Conservation (phyloP, 1,140 invertebrate genomes). For the Caerostris darwini region DNA sequence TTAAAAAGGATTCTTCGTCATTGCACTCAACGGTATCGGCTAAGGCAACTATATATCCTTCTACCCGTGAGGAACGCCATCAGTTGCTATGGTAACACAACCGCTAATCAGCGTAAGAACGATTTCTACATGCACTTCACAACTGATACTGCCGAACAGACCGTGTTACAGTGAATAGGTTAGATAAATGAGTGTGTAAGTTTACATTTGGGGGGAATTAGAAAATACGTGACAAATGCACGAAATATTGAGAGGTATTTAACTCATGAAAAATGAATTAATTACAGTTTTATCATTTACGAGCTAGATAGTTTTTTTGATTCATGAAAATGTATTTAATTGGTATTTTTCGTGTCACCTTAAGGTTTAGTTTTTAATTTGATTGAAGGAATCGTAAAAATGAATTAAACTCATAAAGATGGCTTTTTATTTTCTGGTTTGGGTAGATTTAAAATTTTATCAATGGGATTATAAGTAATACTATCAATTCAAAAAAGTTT, state of each 20-base stretch:
- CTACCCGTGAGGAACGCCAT: constrained; percentile 62
- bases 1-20: constrained; percentile 37
- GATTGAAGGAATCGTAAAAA: no score
- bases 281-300: neutral
- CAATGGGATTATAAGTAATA: no score
- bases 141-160: constrained; percentile 57
- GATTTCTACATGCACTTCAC: constrained; percentile 66
- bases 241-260: neutral
- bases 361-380: neutral
- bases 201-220: neutral
- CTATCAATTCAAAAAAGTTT: no score
- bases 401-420: no score
- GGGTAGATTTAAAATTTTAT: no score
- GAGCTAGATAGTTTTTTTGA: neutral
- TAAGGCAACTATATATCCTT: constrained; percentile 54
- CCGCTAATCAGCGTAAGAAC: constrained; percentile 63
- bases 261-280: neutral
- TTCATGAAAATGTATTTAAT: neutral
- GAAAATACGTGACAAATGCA: neutral
- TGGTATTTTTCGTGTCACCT: neutral
- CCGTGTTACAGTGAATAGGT: constrained; percentile 46
- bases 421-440: no score
- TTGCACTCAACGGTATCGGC: neutral
- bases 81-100: constrained; percentile 58
- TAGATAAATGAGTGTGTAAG: constrained; percentile 36